These are phyloP conservation scores for Microcebus murinus DNA, from an alignment of 2,113 vertebrate species.

Conservation along the genomic window DNA sequence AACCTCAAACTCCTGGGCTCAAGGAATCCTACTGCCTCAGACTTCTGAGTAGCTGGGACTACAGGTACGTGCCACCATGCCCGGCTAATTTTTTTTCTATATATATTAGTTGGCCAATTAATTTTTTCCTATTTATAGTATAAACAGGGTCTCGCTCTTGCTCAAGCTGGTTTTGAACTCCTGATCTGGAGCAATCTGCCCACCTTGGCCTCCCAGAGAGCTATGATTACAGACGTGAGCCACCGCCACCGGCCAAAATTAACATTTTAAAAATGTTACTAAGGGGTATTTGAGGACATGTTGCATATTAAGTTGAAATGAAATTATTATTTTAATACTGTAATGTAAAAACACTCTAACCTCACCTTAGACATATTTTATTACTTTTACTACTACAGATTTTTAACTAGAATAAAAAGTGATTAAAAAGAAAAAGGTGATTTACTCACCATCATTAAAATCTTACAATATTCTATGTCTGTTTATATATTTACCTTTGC, in stretches of 20 bases:
- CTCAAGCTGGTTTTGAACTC: too few species aligned
- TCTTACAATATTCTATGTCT: not conserved
- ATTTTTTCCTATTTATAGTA: too few species aligned
- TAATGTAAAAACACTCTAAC: not conserved
- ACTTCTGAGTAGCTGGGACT: too few species aligned
- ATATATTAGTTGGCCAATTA: too few species aligned
- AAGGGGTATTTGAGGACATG: not conserved
- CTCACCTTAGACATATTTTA: not conserved
- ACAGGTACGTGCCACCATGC: too few species aligned
- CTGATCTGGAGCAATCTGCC: too few species aligned
- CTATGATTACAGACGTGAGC: too few species aligned
- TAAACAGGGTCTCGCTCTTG: too few species aligned
- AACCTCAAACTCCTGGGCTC: too few species aligned
- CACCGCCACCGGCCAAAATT: not conserved
- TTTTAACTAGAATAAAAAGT: not conserved
- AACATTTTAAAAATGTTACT: not conserved
- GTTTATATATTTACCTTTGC: not conserved
- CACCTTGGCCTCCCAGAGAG: too few species aligned
- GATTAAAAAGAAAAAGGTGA: not conserved
- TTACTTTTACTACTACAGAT: not conserved
- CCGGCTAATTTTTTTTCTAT: too few species aligned
- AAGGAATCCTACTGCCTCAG: too few species aligned
- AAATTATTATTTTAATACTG: not conserved
- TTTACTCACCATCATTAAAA: not conserved
- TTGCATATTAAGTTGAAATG: not conserved